Conservation (phyloP, 2,888 invertebrate genomes). For the Endotricha flammealis region DNA sequence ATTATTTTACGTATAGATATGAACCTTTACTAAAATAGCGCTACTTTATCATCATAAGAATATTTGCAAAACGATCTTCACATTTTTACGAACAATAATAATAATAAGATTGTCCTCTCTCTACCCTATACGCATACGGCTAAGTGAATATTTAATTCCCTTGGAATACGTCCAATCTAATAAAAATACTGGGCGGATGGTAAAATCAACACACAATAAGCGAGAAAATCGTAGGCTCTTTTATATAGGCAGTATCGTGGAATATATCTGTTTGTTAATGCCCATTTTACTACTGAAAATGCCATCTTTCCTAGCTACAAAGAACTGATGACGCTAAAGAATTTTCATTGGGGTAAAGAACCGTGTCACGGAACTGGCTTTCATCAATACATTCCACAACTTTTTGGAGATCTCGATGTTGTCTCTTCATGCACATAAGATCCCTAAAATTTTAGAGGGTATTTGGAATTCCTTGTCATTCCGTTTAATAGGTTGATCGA, state of each 20-base stretch:
- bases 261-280: constrained; percentile 18
- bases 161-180: constrained; percentile 6
- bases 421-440: constrained; percentile 25
- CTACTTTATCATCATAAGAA: no score
- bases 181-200: constrained; percentile 8
- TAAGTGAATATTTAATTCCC: background rate
- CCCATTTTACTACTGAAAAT: constrained; percentile 29
- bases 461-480: no score
- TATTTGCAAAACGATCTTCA: no score
- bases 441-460: background rate
- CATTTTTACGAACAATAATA: no score
- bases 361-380: constrained; percentile 41
- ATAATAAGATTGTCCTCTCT: background rate
- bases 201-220: constrained; percentile 10
- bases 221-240: background rate
- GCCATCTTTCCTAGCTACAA: constrained; percentile 40
- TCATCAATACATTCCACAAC: constrained; percentile 65
- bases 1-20: no score
- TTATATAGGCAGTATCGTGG: constrained; percentile 12
- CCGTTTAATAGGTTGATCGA: no score
- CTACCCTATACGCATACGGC: constrained; percentile 2
- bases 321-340: constrained; percentile 63
- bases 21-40: no score
- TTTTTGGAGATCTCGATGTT: constrained; percentile 50
- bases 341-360: constrained; percentile 64